phyloP scores from a whole-genome alignment of 2,113 vertebrate genomes.

The Barnardius zonarius region DNA sequence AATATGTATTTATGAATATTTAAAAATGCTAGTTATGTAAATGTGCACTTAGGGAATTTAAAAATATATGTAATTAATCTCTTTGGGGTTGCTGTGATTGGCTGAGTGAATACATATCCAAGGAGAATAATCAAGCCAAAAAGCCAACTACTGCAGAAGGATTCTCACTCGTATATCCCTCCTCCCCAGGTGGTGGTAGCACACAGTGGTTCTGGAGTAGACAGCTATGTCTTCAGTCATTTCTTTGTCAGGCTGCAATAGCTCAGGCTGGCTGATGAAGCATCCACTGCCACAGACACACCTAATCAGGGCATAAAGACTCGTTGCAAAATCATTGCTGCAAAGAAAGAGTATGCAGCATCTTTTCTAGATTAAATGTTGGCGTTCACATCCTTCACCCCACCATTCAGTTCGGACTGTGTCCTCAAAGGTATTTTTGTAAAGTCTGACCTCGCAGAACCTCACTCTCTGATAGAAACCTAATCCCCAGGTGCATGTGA shows the following conservation, averaged over 20 bases:
- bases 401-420: neutral
- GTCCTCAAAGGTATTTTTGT: neutral
- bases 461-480: neutral
- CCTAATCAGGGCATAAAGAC: neutral
- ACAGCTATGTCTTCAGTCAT: neutral
- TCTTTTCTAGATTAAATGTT: neutral
- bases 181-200: neutral
- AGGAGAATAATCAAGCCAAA: conserved; percentile 55
- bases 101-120: conserved; percentile 54
- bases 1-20: conserved; percentile 71
- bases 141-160: neutral
- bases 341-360: neutral
- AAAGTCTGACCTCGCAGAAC: neutral
- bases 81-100: conserved; percentile 58
- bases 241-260: neutral
- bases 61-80: conserved; percentile 66
- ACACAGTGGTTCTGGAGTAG: neutral
- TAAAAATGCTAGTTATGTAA: conserved; percentile 67
- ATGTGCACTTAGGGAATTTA: conserved; percentile 65
- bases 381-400: neutral
- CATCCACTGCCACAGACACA: neutral
- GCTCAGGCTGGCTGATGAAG: neutral
- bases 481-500: neutral
- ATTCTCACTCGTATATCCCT: neutral
- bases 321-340: neutral